Percentiles rank a stretch among this genome's conserved stretches.
These are phyloP conservation scores for Enteromius viviparus DNA, from an alignment of 2,797 vertebrate genomes.

Conservation along the genomic window DNA sequence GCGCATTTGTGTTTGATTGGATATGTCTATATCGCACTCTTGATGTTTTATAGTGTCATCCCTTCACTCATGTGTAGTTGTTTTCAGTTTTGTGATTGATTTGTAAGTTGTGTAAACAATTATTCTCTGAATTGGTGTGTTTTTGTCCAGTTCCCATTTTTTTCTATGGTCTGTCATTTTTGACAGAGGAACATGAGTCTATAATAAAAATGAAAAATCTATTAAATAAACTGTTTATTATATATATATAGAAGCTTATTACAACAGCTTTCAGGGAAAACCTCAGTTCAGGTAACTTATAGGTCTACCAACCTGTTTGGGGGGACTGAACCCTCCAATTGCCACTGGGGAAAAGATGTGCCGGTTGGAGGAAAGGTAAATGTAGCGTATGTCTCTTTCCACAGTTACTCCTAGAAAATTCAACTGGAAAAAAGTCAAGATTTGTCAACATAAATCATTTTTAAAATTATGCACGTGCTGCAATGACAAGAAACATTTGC, in stretches of 20 bases:
- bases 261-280: neutral
- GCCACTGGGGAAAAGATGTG: slow-evolving; percentile 84
- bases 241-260: too few relatives aligned
- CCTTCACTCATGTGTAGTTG: too few relatives aligned
- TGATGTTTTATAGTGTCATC: too few relatives aligned
- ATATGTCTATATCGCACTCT: too few relatives aligned
- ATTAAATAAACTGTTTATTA: neutral
- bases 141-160: too few relatives aligned
- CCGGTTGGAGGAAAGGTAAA: slow-evolving; percentile 81
- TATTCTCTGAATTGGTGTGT: too few relatives aligned
- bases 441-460: neutral
- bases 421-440: slow-evolving; percentile 75
- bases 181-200: neutral
- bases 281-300: neutral
- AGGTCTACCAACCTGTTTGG: slow-evolving; percentile 81
- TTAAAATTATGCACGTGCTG: neutral
- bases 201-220: neutral
- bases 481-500: neutral
- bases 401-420: slow-evolving; percentile 86
- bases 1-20: too few relatives aligned
- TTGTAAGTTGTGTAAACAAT: too few relatives aligned
- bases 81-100: too few relatives aligned
- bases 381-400: slow-evolving; percentile 71
- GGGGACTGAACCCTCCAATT: slow-evolving; percentile 78
- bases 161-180: too few relatives aligned